Percentiles rank a stretch among this genome's conserved stretches.
These are phyloP conservation scores for Tenthredo notha DNA, from an alignment of 2,888 invertebrate species.

Conservation along the genomic window DNA sequence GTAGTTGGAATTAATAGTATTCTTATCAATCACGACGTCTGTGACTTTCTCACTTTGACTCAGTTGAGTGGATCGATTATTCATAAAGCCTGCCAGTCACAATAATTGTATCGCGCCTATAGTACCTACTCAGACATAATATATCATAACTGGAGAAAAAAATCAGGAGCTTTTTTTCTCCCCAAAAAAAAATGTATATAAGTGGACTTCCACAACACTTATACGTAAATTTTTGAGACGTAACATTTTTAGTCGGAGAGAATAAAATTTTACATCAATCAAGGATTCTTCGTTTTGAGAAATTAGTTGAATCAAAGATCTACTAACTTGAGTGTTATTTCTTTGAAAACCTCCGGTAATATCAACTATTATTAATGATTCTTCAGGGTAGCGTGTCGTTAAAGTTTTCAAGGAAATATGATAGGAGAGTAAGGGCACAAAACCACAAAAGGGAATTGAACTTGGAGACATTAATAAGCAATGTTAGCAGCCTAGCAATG, in stretches of 20 bases:
- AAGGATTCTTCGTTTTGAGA: background rate
- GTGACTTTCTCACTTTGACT: background rate
- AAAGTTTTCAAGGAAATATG: background rate
- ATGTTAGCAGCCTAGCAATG: conserved; percentile 24
- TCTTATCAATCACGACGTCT: background rate
- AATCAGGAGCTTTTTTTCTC: background rate
- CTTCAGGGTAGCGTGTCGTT: background rate
- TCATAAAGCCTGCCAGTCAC: background rate
- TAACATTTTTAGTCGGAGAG: background rate
- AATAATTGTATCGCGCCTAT: background rate
- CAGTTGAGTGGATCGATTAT: background rate
- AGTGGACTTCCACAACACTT: background rate
- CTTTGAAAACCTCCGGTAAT: background rate
- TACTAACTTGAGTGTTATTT: background rate
- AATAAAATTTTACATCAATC: background rate
- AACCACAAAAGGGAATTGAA: conserved; percentile 35
- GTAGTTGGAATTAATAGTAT: background rate
- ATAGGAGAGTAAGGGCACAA: background rate
- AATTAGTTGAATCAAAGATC: conserved; percentile 10
- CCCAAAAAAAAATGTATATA: background rate
- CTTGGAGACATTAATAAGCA: conserved; percentile 29
- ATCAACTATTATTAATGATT: background rate
- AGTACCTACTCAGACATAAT: background rate
- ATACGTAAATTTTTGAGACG: background rate
- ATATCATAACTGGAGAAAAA: background rate